Conservation (phyloP, 2,113 vertebrate genomes). For the Neotoma lepida region DNA sequence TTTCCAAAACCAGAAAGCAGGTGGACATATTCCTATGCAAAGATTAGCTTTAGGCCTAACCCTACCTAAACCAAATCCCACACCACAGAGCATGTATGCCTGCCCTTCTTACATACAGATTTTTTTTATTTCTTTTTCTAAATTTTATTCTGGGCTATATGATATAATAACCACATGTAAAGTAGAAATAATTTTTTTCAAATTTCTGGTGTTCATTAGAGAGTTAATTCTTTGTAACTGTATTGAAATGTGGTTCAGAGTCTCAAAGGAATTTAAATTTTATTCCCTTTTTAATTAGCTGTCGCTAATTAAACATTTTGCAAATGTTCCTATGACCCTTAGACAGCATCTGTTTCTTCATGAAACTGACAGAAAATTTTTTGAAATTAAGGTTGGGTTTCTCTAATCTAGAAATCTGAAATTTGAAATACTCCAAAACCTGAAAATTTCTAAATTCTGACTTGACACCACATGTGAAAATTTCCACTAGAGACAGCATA, state of each 20-base stretch:
- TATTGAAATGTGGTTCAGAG: constrained; percentile 3
- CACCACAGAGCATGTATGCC: rapidly evolving
- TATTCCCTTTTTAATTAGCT: constrained; percentile 53
- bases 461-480: background rate
- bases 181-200: background rate
- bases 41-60: rapidly evolving
- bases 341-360: constrained; percentile 59
- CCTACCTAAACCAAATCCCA: background rate
- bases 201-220: background rate
- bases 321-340: constrained; percentile 47
- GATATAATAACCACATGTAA: background rate
- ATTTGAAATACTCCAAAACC: background rate
- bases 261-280: constrained; percentile 44
- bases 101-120: background rate
- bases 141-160: background rate
- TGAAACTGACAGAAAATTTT: constrained; percentile 38
- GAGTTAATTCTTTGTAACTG: background rate
- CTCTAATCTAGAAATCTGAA: background rate
- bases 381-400: background rate
- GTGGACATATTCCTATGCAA: background rate
- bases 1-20: background rate
- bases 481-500: background rate
- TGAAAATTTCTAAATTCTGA: background rate
- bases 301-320: constrained; percentile 38
- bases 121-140: background rate